Evolutionary conservation across 2,888 invertebrate genomes (phyloP).

Genomic region (Brenthis ino): DNA sequence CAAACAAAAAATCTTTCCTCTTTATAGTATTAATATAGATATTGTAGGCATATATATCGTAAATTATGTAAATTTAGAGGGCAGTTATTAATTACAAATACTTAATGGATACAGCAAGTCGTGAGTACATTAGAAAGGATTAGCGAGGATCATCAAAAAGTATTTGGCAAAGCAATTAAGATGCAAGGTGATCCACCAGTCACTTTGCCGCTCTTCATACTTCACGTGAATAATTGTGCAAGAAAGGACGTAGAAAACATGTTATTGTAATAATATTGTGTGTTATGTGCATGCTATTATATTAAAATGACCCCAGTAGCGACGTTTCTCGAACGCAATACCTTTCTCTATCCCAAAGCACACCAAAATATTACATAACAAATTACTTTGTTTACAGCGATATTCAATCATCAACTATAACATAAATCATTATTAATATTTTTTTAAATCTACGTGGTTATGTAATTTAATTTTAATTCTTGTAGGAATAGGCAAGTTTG

Average conservation of each 20-base stretch:
- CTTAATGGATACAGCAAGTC: conserved; percentile 24
- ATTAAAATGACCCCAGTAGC: background rate
- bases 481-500: background rate
- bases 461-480: background rate
- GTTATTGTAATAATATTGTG: conserved; percentile 11
- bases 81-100: background rate
- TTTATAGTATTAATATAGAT: too few relatives aligned
- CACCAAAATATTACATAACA: too few relatives aligned
- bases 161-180: conserved; percentile 53
- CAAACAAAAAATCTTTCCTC: too few relatives aligned
- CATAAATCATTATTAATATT: too few relatives aligned
- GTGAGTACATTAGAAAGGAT: conserved; percentile 39
- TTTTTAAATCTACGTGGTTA: too few relatives aligned
- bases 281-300: conserved; percentile 1
- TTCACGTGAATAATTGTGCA: conserved; percentile 33
- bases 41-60: background rate
- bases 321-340: background rate
- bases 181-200: conserved; percentile 55
- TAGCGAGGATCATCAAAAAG: conserved; percentile 48
- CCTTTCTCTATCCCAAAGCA: background rate
- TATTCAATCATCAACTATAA: too few relatives aligned
- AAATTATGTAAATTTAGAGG: background rate
- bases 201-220: conserved; percentile 41
- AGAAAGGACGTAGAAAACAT: conserved; percentile 37
- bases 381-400: too few relatives aligned